Percentiles rank a stretch among this genome's conserved stretches.
phyloP scores from a whole-genome alignment of 2,113 vertebrate species.

The Dascyllus trimaculatus region DNA sequence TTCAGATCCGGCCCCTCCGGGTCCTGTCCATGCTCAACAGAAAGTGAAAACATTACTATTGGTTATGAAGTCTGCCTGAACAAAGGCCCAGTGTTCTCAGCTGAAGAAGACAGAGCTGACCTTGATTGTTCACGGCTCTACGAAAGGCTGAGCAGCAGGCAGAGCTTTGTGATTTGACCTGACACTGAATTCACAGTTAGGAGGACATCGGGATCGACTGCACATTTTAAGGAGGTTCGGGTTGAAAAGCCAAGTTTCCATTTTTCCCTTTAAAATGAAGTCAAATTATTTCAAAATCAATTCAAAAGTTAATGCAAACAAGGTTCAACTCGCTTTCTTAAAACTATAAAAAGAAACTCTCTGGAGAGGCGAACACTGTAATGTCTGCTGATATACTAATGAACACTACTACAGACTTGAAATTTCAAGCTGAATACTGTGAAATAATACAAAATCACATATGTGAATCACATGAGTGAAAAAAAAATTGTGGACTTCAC shows the following conservation, averaged over 20 bases:
- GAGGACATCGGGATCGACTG: background rate
- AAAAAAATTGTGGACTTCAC: too few relatives aligned
- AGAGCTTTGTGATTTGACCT: slow-evolving; percentile 15
- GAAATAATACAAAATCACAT: background rate
- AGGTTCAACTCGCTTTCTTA: too few relatives aligned
- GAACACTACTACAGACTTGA: too few relatives aligned
- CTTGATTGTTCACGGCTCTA: slow-evolving; percentile 44
- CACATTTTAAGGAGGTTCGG: background rate
- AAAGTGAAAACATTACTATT: slow-evolving; percentile 62
- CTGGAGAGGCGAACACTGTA: too few relatives aligned
- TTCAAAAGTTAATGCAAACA: too few relatives aligned
- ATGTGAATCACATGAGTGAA: too few relatives aligned
- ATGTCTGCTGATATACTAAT: background rate
- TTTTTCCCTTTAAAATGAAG: too few relatives aligned
- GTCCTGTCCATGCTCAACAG: slow-evolving; percentile 18
- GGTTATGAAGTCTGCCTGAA: slow-evolving; percentile 58
- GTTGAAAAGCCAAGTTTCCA: background rate
- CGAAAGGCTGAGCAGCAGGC: background rate
- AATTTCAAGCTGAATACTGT: background rate
- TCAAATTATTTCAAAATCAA: too few relatives aligned
- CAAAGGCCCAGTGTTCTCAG: slow-evolving; percentile 70
- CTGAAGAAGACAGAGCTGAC: slow-evolving; percentile 48
- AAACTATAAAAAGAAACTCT: too few relatives aligned
- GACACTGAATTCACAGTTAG: slow-evolving; percentile 2
- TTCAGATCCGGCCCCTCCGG: slow-evolving; percentile 34